Evolutionary conservation across 2,888 invertebrate species (phyloP), one percentile per base, ranked within the genome.

Genomic region (Dryobota labecula): DNA sequence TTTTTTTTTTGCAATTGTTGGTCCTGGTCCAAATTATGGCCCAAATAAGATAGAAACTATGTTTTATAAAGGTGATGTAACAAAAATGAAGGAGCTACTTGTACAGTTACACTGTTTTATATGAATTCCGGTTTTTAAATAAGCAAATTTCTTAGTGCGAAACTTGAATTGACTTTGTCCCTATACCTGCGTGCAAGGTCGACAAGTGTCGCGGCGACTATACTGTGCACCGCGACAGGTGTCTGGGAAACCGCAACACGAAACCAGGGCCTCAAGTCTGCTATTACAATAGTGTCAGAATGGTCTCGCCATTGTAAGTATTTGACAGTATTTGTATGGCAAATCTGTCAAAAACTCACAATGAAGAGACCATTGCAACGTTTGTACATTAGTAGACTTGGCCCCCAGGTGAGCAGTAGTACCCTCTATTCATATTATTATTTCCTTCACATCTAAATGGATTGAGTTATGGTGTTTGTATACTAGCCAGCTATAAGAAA

Each of bases 101-200:
- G 33, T 33, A 63, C 49, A 43, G 24, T 45, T 38, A 53, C 53
- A 47, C 43, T 62, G 57, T 54, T 36, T 62, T 66, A 61, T 41
- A 33, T 7, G 20, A 38, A 76, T 57, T 77, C 82, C 77, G 62
- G 76, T 77, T 77, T 75, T 60, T 58, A 68, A 67, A 61, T 68
- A 61, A 73, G 57, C 49, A 53, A 75, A 83, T 76, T 76, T 76
- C 60, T 73, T 66, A 78, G 69, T 60, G 58, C 66, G 53, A 78
- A 75, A 68, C 78, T 71, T 70, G 57, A 61, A 72, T 68, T 68
- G 69, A 72, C 70, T 69, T 69, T 43, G 73, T 66, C 70, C 63
- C 60, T 27, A 65, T 70, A 41, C 36, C 57, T 56, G 67, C 47
- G 56, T 63, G 64, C 82, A 87, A 86, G 82, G 78, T 77, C 80